These are phyloP conservation scores for Phyllostomus discolor DNA, from an alignment of 2,113 vertebrate genomes.

Conservation along the genomic window DNA sequence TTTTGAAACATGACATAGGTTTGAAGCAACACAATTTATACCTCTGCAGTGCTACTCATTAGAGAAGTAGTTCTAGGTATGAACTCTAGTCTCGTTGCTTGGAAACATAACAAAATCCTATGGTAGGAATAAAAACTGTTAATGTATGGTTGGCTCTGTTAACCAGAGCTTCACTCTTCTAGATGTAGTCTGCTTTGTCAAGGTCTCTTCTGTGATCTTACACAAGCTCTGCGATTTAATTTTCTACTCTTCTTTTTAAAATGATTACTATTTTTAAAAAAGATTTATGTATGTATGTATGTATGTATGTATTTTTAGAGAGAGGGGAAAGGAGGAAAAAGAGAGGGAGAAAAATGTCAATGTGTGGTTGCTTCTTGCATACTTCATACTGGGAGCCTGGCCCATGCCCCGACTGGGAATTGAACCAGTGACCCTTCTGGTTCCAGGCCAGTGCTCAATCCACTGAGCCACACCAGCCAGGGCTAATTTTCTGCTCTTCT, in stretches of 20 bases:
- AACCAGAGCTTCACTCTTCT: background rate
- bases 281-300: too few species aligned
- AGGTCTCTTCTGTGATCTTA: conserved; percentile 24
- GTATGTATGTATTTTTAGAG: too few species aligned
- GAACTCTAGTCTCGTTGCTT: background rate
- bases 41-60: background rate
- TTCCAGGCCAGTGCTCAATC: too few species aligned
- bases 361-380: too few species aligned
- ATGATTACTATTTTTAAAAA: too few species aligned
- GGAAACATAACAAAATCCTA: background rate
- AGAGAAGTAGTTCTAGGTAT: conserved; percentile 19
- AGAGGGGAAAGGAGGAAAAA: too few species aligned
- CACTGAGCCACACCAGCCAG: too few species aligned
- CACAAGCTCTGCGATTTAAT: conserved; percentile 21
- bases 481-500: conserved; percentile 40
- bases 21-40: conserved; percentile 34
- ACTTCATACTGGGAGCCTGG: too few species aligned
- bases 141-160: background rate
- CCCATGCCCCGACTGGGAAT: too few species aligned
- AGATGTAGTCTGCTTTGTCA: background rate
- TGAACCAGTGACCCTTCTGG: too few species aligned
- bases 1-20: conserved; percentile 48
- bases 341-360: too few species aligned
- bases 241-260: background rate
- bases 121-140: background rate